Evolutionary conservation across 2,888 invertebrate species (phyloP), one percentile per base, ranked within the genome.

Genomic region (Criorhina ranunculi): DNA sequence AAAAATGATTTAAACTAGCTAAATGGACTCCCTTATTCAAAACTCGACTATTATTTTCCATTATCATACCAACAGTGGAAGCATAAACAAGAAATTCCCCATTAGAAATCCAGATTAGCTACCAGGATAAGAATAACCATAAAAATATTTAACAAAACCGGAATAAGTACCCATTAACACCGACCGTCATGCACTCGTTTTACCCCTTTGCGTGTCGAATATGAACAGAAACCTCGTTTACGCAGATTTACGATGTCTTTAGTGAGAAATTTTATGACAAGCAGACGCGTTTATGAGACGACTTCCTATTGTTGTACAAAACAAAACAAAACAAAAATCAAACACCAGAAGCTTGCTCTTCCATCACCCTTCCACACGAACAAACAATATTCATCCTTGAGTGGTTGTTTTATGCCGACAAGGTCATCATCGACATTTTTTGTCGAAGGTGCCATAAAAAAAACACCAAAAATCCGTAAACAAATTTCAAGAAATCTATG

Each of bases 221-320:
- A 60, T 19, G 12, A 64, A 49, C 19, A 12, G 0, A 64, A 9
- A n/a, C 46, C 69, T 29, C 60, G 40, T 51, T 72, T 19, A 51
- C n/a, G 9, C 51, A 51, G 72, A 60, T 72, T 72, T 60, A 72
- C 60, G 42, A 72, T 12, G 29, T 72, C 60, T 59, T 46, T 51
- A 42, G 59, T 31, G 51, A 51, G 60, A 37, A n/a, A 3, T 72
- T 72, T 72, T 72, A 72, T 49, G 60, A 72, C 40, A 51, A 15
- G 29, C 19, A 9, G 6, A 19, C 8, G 24, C 35, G n/a, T 8
- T 42, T 12, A 6, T 29, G 7, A 51, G 6, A 6, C 8, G 46
- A 17, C 46, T 37, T 12, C 11, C 12, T 12, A 60, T 60, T 60
- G 60, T 60, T 11, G 24, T 24, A 4, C 31, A 3, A 17, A 53